phyloP scores from a whole-genome alignment of 2,113 vertebrate species.

The Setophaga coronata region DNA sequence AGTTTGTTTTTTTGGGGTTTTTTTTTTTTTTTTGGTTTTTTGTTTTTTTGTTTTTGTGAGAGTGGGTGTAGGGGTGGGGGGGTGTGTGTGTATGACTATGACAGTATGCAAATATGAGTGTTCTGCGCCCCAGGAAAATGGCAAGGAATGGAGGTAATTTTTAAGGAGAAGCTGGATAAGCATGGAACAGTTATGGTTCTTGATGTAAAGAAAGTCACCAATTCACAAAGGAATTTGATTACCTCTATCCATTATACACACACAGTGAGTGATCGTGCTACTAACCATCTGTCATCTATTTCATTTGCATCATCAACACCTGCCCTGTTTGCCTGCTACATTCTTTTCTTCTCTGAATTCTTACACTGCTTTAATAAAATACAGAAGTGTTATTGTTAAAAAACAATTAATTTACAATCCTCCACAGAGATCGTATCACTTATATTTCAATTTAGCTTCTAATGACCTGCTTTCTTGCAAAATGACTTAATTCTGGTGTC shows the following conservation, averaged over 20 bases:
- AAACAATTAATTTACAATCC: slow-evolving; percentile 93
- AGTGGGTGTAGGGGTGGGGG: not conserved
- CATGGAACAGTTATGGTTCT: slow-evolving; percentile 80
- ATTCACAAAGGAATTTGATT: slow-evolving; percentile 99
- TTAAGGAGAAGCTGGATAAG: slow-evolving; percentile 54
- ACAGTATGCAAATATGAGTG: slow-evolving; percentile 38
- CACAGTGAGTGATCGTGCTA: slow-evolving; percentile 93
- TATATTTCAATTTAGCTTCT: slow-evolving; percentile 86
- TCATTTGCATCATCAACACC: slow-evolving; percentile 99
- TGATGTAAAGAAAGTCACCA: slow-evolving; percentile 94
- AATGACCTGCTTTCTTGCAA: slow-evolving; percentile 82
- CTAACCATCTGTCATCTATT: slow-evolving; percentile 99
- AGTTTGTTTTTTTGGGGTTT: not conserved
- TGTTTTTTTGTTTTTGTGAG: not conserved
- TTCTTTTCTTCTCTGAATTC: slow-evolving; percentile 84
- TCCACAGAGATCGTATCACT: slow-evolving; percentile 82
- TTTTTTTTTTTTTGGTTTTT: not conserved
- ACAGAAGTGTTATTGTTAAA: slow-evolving; percentile 92
- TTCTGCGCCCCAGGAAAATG: slow-evolving; percentile 44
- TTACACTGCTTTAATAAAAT: slow-evolving; percentile 91
- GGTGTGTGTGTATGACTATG: not conserved
- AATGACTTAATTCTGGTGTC: slow-evolving; percentile 85
- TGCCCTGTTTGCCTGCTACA: slow-evolving; percentile 97
- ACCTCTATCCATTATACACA: slow-evolving; percentile 99
- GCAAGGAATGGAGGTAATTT: slow-evolving; percentile 41